phyloP scores from a whole-genome alignment of 2,113 vertebrate genomes.

The Pseudorhombus dupliciocellatus region DNA sequence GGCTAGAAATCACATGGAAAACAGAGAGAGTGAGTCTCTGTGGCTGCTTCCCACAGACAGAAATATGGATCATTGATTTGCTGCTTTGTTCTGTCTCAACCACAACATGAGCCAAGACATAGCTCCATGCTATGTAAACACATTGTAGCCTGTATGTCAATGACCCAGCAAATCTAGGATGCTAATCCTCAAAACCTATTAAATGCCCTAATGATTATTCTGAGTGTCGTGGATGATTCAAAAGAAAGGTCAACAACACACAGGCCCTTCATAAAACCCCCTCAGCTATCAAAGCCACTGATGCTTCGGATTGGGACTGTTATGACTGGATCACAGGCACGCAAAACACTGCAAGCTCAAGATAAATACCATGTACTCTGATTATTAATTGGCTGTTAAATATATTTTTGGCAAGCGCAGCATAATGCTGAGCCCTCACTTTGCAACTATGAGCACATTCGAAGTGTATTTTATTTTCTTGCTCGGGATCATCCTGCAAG shows the following conservation, averaged over 20 bases:
- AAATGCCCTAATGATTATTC: conserved; percentile 33
- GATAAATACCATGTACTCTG: conserved; percentile 18
- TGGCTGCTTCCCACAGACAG: conserved; percentile 34
- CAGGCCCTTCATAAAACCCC: conserved; percentile 13
- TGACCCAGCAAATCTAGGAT: background rate
- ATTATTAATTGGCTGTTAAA: conserved; percentile 35
- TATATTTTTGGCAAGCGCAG: conserved; percentile 1
- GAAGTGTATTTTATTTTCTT: no score
- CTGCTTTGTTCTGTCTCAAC: conserved; percentile 26
- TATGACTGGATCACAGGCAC: conserved; percentile 1
- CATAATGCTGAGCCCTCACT: background rate
- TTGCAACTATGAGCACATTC: background rate
- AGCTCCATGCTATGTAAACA: conserved; percentile 12
- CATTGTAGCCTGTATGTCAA: background rate
- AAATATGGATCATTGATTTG: conserved; percentile 46
- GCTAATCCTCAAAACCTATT: conserved; percentile 12
- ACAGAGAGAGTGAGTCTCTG: conserved; percentile 21
- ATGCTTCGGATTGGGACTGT: background rate
- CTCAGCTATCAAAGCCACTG: conserved; percentile 29
- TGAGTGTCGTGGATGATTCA: conserved; percentile 22
- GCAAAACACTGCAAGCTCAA: background rate
- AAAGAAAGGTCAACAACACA: conserved; percentile 43
- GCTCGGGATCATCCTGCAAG: no score
- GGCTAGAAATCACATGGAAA: conserved; percentile 37
- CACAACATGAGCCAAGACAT: conserved; percentile 11